Evolutionary conservation across 2,888 invertebrate species (phyloP).

Genomic region (Drosophila neutralis): DNA sequence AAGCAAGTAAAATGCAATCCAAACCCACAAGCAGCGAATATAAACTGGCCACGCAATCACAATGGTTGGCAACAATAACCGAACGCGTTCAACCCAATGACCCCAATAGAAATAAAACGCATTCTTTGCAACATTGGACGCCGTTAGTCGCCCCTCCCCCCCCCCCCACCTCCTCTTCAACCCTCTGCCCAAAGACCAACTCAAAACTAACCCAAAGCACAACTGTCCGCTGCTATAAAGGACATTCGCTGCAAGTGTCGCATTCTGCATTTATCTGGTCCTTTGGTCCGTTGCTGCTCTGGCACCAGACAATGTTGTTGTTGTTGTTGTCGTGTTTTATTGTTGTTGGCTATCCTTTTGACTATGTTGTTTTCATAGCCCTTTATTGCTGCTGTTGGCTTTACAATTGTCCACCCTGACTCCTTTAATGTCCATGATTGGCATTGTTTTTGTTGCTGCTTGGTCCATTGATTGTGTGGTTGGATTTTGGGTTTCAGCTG

Average conservation of each 20-base stretch:
- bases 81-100: slow-evolving; percentile 68
- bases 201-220: slow-evolving; percentile 37
- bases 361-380: slow-evolving; percentile 65
- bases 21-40: neutral
- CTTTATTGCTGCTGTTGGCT: slow-evolving; percentile 42
- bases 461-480: slow-evolving; percentile 62
- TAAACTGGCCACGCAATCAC: slow-evolving; percentile 34
- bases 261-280: slow-evolving; percentile 60
- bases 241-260: slow-evolving; percentile 75
- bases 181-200: neutral
- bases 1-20: slow-evolving; percentile 22
- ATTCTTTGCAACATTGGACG: slow-evolving; percentile 56
- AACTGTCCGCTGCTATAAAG: slow-evolving; percentile 48
- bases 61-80: slow-evolving; percentile 60
- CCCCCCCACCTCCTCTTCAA: neutral
- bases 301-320: slow-evolving; percentile 11
- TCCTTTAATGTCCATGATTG: slow-evolving; percentile 26
- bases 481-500: slow-evolving; percentile 43
- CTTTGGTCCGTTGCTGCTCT: slow-evolving; percentile 28
- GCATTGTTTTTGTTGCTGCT: slow-evolving; percentile 31
- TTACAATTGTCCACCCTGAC: slow-evolving; percentile 10
- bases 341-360: slow-evolving; percentile 71
- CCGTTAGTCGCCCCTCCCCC: neutral
- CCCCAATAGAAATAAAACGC: slow-evolving; percentile 77
- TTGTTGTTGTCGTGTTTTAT: slow-evolving; percentile 57